Evolutionary conservation across 2,797 vertebrate species (phyloP), one percentile per base, ranked within the genome.

Genomic region (Semaprochilodus insignis): DNA sequence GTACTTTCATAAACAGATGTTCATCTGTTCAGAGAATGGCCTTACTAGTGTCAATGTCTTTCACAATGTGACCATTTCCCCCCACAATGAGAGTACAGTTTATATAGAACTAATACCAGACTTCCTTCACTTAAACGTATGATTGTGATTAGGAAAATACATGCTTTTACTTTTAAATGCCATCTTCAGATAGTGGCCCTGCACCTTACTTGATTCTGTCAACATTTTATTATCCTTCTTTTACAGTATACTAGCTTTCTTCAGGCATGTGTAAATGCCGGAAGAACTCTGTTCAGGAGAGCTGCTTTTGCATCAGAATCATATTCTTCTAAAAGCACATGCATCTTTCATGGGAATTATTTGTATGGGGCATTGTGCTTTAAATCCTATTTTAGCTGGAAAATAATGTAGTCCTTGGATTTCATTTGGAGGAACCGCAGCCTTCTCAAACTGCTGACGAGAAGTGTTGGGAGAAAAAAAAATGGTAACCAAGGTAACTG

Each of bases 401-500:
- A 87, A 86, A 78, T 71, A 83, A 88, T 78, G 59, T 75, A 67
- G 71, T 59, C 63, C 73, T 82, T 85, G 73, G 69, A 85, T 86
- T 81, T 82, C 81, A 87, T 84, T 70, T 27, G 54, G 75, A 82
- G 65, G 78, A 81, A 77, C 17, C 74, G 75, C 65, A 75, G 78
- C 69, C 70, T 79, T 85, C 54, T 87, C 71, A 77, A 88, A 83
- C 48, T 85, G 83, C 87, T 88, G 88, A 88, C 83, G 77, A 81
- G 87, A 87, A 57, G 31, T 60, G 44, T 52, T 21, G 73, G 57
- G 60, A 76, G 57, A 74, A 36, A 19, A 63, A 52, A 86, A 73
- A 83, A 81, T 73, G 84, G 88, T 90, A 89, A 91, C 90, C 88
- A 90, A 84, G 85, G 88, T 87, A 90, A 90, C 81, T 80, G 85